phyloP scores from a whole-genome alignment of 2,797 vertebrate genomes.

The Sebastes oblongus region DNA sequence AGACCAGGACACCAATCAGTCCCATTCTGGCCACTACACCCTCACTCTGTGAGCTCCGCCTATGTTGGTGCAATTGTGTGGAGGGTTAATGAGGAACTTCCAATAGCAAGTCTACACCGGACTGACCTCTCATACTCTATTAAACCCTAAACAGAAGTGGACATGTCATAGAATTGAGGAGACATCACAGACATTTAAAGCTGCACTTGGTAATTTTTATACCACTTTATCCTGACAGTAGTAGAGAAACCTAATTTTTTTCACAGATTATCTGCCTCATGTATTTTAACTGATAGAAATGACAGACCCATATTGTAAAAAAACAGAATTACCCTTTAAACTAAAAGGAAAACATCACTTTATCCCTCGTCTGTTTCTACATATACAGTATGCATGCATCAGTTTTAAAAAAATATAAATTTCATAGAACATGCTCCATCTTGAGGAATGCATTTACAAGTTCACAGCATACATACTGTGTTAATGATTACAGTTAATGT shows the following conservation, averaged over 20 bases:
- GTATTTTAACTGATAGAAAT: too few relatives aligned
- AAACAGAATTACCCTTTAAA: neutral
- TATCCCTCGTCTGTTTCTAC: neutral
- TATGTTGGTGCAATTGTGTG: too few relatives aligned
- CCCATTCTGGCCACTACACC: neutral
- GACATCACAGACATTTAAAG: neutral
- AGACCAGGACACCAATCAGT: neutral
- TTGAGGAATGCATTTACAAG: neutral
- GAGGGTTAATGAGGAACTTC: accelerated
- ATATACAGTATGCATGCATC: neutral
- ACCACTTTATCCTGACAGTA: too few relatives aligned
- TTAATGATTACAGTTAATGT: neutral
- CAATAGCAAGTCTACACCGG: neutral
- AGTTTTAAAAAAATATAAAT: neutral
- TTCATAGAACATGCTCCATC: neutral
- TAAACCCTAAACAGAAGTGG: neutral
- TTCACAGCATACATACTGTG: neutral
- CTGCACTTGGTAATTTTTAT: too few relatives aligned
- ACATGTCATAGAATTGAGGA: neutral
- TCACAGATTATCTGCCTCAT: too few relatives aligned
- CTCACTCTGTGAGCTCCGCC: neutral
- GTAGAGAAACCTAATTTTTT: too few relatives aligned
- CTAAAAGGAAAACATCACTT: neutral
- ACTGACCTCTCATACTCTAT: neutral
- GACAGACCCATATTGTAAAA: neutral